A percentile compares a stretch with the other conserved stretches of the same genome.
Conservation (phyloP, 2,113 vertebrate species). For the Lucifuga dentata region DNA sequence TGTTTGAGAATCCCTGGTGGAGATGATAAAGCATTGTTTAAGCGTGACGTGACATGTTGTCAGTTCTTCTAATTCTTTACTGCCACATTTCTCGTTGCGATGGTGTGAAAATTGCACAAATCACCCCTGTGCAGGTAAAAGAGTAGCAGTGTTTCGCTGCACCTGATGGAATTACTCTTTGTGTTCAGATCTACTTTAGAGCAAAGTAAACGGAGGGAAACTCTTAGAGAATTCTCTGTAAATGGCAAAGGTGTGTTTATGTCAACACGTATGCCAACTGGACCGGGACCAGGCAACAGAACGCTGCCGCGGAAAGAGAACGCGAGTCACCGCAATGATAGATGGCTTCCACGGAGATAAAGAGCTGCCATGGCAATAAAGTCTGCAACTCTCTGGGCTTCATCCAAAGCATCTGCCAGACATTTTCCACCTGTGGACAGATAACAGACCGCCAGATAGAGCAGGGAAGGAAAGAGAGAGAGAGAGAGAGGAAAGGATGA, state of each 20-base stretch:
- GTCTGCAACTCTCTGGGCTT: constrained; percentile 35
- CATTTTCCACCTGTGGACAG: constrained; percentile 50
- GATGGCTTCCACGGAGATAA: constrained; percentile 31
- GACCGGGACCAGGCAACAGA: constrained; percentile 34
- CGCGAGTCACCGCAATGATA: neutral
- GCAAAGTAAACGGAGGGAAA: constrained; percentile 4
- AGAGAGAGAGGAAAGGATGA: neutral
- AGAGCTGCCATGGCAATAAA: constrained; percentile 43
- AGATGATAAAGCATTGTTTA: too few species aligned
- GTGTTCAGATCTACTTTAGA: neutral
- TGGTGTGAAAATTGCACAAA: too few species aligned
- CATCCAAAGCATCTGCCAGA: constrained; percentile 40
- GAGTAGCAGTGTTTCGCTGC: too few species aligned
- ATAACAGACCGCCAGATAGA: constrained; percentile 15
- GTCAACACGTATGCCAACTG: constrained; percentile 21
- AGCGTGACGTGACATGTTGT: too few species aligned
- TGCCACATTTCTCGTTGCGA: too few species aligned
- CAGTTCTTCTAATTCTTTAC: too few species aligned
- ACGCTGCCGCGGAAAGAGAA: constrained; percentile 9
- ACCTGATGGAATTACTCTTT: neutral
- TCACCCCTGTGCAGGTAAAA: too few species aligned
- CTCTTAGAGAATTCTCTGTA: constrained; percentile 4
- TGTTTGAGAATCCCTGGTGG: too few species aligned
- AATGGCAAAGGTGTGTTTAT: constrained; percentile 10
- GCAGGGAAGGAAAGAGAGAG: neutral